phyloP scores from a whole-genome alignment of 2,888 invertebrate species.

The Drosophila mulleri region DNA sequence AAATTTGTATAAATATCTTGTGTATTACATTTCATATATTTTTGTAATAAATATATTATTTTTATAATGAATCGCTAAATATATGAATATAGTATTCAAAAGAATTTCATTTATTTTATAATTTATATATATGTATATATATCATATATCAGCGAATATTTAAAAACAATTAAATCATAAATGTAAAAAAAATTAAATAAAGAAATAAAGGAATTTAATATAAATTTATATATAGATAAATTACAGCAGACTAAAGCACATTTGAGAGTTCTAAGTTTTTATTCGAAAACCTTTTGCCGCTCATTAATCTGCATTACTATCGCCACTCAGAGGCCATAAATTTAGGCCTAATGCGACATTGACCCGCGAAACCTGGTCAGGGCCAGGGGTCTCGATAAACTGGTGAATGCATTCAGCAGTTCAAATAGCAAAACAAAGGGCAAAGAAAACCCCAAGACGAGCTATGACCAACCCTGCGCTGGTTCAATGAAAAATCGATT shows the following conservation, averaged over 20 bases:
- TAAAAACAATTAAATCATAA: too few species aligned
- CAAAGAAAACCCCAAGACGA: constrained; percentile 58
- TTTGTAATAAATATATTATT: too few species aligned
- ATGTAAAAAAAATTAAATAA: too few species aligned
- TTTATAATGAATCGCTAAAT: too few species aligned
- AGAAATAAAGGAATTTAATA: too few species aligned
- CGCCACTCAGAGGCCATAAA: constrained; percentile 64
- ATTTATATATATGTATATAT: too few species aligned
- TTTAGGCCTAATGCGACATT: constrained; percentile 66
- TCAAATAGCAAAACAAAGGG: constrained; percentile 68
- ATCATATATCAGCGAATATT: too few species aligned
- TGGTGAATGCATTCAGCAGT: constrained; percentile 65
- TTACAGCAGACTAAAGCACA: not conserved
- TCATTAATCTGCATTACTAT: constrained; percentile 72
- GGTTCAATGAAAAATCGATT: constrained; percentile 77
- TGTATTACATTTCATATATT: too few species aligned
- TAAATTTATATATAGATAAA: too few species aligned
- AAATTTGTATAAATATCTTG: too few species aligned
- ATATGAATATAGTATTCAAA: too few species aligned
- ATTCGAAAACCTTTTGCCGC: constrained; percentile 1
- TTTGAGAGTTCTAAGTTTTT: not conserved
- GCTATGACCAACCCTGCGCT: constrained; percentile 66
- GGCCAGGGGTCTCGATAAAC: constrained; percentile 44
- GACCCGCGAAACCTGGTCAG: constrained; percentile 64
- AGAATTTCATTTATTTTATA: too few species aligned